Evolutionary conservation across 1,140 invertebrate genomes (phyloP), one percentile per base, ranked within the genome.

Genomic region (Nasonia vitripennis): DNA sequence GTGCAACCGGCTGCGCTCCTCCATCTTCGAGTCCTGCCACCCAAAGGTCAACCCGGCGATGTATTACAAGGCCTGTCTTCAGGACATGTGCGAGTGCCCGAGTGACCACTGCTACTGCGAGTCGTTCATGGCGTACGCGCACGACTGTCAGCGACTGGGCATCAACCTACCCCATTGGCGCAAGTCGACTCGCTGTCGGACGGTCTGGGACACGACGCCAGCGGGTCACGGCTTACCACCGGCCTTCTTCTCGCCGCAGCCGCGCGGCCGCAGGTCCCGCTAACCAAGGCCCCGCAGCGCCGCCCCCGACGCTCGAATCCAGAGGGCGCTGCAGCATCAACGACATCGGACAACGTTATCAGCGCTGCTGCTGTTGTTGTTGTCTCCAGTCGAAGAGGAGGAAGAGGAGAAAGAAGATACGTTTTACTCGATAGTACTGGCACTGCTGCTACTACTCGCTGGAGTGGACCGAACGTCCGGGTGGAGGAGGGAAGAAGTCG

Each of bases 41-140:
- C 95, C 94, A 86, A 95, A 95, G 88, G 94, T 98, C 73, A 97
- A 96, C 90, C 95, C 95, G 51, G 94, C 94, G 74, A 96, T 97
- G 90, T 98, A 97, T 91, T 96, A 96, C 89, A 96, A 96, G 92
- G 96, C 98, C 0, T 99, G 98, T 92, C 94, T 96, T 84, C 94
- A 97, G 90, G 98, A 99, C 91, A 98, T 98, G 93, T 98, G 98
- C 91, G 97, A 98, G 90, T 99, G 98, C 93, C 95, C 96, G 2
- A 94, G 94, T n/a, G 93, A 94, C 62, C 94, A 95, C 83, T 98
- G 98, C 90, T 97, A 98, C 90, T 99, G 98, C 91, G 97, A 98
- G 88, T 96, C 97, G 75, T 96, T 98, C 86, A 96, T 96, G 81
- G 98, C 98, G 0, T 99, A 98, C 91, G 96, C 96, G 5, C 95